Base-by-base conservation (phyloP, 2,888 invertebrate species). In the Reticulitermes lucifugus region DNA sequence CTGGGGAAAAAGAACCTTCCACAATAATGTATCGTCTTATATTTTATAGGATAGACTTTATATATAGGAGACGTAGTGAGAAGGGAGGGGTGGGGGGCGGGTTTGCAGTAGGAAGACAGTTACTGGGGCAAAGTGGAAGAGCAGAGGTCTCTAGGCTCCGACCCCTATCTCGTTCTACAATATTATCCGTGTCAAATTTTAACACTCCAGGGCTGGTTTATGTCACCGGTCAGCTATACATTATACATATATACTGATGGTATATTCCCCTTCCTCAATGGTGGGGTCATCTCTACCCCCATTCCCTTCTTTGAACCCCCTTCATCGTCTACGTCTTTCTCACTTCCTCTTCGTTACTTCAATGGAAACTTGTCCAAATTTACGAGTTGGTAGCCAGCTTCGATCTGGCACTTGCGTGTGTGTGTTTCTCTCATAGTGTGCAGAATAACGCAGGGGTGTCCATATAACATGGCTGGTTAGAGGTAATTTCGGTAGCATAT, bases 1-100 rank as follows among this genome's bases (percentile, higher is more conserved):
- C 91, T 89, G 90, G 89, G 73, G 59, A 73, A 84, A 79, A 79
- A 83, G 59, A 73, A 65, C 71, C 79, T 83, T 85, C 86, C 70
- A 86, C 85, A 86, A 85, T 85, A 86, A 85, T 86, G 86, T 86
- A 86, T 83, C 86, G 86, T 75, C 81, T 86, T 86, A 86, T 86
- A 85, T 85, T 86, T 86, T 85, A 85, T 85, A 83, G 85, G 46
- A 85, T 77, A 60, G 81, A 84, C 80, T 81, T 70, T 75, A 51
- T 51, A 46, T 29, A 83, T 55, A 41, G 65, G 80, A 51, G 10
- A 21, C 41, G n/a, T 14, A 46, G 43, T 21, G 70, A 29, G 46
- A 83, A n/a, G 83, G 55, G 77, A 60, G 83, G 4, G 35, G 35
- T 35, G 35, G 35, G 35, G 35, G 2, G 2, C 3, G 35, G 35